Evolutionary conservation across 2,113 vertebrate species (phyloP), one percentile per base, ranked within the genome.

Genomic region (Paedocypris sp.): DNA sequence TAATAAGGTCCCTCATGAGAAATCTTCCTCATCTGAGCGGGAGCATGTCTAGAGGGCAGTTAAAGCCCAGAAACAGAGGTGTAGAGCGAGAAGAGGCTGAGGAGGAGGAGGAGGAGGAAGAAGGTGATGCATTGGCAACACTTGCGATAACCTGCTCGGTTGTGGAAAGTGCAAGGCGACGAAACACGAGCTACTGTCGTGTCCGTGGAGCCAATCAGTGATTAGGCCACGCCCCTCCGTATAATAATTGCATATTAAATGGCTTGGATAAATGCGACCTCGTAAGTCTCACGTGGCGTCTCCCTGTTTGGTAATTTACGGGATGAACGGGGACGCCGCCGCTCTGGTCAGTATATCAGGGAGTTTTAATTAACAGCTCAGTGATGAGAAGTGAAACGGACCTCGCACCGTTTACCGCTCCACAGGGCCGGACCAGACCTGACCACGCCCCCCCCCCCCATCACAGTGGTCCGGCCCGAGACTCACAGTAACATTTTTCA

Each of bases 51-150:
- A 43, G 51, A 67, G 59, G 39, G 36, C 57, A 67, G 54, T 58
- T 58, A 58, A 58, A 58, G 39, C 42, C 31, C 38, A 58, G 39
- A 45, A 60, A 46, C 49, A 36, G 58, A 51, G 25, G 32, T 59
- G 52, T 51, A 43, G 26, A 23, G 26, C 15, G 42, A 13, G 12
- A 16, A 31, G 35, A 58, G 51, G 26, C 7, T 28, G 45, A 61
- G 31, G 54, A 58, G 39, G 13, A n/a, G n/a, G n/a, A n/a, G 52
- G 26, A 58, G 32, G 4, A 5, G 50, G 26, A 43, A 43, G 54
- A 58, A 58, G 11, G 56, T 65, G 42, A 31, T 56, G 67, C 57
- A 23, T 39, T 70, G 49, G 57, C 57, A 49, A 70, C 50, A 20
- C 29, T 48, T 69, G 41, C 45, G 20, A 54, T 52, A 46, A 28